Evolutionary conservation across 2,888 invertebrate species (phyloP).

Genomic region (Rotaria socialis): DNA sequence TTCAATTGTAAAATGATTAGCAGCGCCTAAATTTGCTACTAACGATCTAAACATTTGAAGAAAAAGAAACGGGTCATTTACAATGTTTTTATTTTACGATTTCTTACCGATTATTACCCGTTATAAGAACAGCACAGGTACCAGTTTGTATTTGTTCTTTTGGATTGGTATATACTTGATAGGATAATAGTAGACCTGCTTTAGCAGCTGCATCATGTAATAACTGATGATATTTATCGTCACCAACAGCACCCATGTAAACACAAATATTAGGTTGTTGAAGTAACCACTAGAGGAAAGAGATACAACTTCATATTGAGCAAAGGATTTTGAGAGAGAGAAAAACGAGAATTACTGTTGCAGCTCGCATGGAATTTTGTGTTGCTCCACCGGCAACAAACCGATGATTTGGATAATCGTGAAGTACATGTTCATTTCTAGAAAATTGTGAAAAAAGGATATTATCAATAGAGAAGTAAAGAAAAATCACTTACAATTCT

Average conservation of each 20-base stretch:
- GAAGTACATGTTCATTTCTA: constrained; percentile 14
- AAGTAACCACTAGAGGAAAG: constrained; percentile 74
- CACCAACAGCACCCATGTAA: constrained; percentile 90
- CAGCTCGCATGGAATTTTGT: constrained; percentile 84
- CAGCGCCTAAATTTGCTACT: constrained; percentile 93
- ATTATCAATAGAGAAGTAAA: not conserved
- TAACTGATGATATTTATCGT: constrained; percentile 80
- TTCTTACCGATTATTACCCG: constrained; percentile 65
- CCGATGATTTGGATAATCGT: not conserved
- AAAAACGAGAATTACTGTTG: constrained; percentile 63
- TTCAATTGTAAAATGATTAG: constrained; percentile 81
- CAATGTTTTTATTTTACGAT: not conserved
- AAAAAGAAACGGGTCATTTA: not conserved
- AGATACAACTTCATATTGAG: not conserved
- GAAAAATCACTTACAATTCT: constrained; percentile 65
- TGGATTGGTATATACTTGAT: constrained; percentile 67
- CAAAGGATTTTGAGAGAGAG: not conserved
- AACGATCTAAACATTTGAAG: constrained; percentile 67
- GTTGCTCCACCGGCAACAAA: constrained; percentile 92
- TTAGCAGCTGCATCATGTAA: constrained; percentile 71
- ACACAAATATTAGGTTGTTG: constrained; percentile 73
- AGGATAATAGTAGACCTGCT: constrained; percentile 80
- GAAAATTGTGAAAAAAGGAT: constrained; percentile 48
- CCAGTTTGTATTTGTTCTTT: constrained; percentile 73
- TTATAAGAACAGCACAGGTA: constrained; percentile 90